A percentile compares a stretch with the other conserved stretches of the same genome.
Evolutionary conservation across 2,113 vertebrate genomes (phyloP).

Genomic region (Nesospiza acunhae): DNA sequence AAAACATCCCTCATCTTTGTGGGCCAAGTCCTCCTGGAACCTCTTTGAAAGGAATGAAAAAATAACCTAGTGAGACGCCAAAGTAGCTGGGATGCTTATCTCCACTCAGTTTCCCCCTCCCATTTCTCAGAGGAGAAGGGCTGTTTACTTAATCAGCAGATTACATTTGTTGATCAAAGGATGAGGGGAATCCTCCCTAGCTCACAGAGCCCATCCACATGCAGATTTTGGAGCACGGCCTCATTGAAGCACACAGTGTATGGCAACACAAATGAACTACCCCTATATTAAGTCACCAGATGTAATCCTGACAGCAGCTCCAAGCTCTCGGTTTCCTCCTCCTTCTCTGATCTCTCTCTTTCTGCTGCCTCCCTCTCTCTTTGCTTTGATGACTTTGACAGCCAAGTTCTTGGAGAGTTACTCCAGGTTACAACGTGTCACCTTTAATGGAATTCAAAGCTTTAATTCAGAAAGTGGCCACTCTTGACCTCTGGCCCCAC

Average conservation of each 20-base stretch:
- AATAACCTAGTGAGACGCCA: not conserved
- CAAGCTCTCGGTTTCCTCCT: conserved; percentile 35
- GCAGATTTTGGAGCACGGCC: not conserved
- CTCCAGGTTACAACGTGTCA: conserved; percentile 76
- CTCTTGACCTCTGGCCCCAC: conserved; percentile 79
- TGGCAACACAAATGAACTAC: conserved; percentile 44
- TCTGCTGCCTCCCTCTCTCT: conserved; percentile 36
- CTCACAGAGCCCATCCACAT: not conserved
- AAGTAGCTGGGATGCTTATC: not conserved
- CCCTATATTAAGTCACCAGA: conserved; percentile 61
- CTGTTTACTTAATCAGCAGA: conserved; percentile 41
- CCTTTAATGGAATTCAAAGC: conserved; percentile 74
- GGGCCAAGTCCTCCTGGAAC: not conserved
- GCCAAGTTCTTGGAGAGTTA: conserved; percentile 73
- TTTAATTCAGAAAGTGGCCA: conserved; percentile 79
- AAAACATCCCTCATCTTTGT: not conserved
- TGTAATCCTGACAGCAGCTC: conserved; percentile 54
- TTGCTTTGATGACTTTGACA: conserved; percentile 68
- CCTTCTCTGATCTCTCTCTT: conserved; percentile 66
- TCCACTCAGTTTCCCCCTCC: not conserved
- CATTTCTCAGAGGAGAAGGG: not conserved
- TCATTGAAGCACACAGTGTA: not conserved
- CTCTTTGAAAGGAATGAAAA: not conserved
- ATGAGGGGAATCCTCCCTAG: not conserved
- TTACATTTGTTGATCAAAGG: not conserved